Percentiles rank a stretch among this genome's conserved stretches.
Conservation (phyloP, 2,113 vertebrate species). For the Scomber japonicus region DNA sequence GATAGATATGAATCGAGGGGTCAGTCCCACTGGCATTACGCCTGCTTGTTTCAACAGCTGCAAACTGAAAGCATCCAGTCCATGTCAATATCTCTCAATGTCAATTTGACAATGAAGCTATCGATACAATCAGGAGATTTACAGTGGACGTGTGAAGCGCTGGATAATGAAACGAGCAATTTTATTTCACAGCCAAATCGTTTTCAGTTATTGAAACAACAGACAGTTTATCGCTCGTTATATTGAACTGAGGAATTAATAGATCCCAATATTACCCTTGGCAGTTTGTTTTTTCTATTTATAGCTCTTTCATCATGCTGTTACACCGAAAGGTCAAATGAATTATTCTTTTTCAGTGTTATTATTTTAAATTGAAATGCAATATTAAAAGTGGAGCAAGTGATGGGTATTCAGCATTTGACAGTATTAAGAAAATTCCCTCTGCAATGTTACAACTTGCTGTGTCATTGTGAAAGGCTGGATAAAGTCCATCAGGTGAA, state of each 20-base stretch:
- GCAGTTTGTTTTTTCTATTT: constrained; percentile 69
- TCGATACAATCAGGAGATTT: constrained; percentile 49
- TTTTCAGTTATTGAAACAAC: constrained; percentile 75
- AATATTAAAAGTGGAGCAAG: constrained; percentile 85
- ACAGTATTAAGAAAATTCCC: constrained; percentile 87
- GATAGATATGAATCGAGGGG: constrained; percentile 4
- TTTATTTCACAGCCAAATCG: constrained; percentile 49
- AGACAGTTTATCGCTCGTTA: constrained; percentile 46
- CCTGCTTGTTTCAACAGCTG: constrained; percentile 75
- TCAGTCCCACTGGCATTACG: not conserved
- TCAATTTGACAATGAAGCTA: constrained; percentile 22
- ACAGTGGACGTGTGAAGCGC: constrained; percentile 28
- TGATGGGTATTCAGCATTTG: constrained; percentile 82
- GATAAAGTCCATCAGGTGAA: constrained; percentile 85
- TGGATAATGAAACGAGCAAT: constrained; percentile 41
- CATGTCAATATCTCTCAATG: constrained; percentile 19
- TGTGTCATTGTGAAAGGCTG: constrained; percentile 85
- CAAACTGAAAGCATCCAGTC: constrained; percentile 54
- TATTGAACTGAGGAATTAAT: constrained; percentile 44
- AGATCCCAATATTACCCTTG: constrained; percentile 51
- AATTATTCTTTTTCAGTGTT: constrained; percentile 83
- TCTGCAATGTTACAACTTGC: constrained; percentile 85
- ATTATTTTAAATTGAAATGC: constrained; percentile 86
- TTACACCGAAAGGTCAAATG: constrained; percentile 85
- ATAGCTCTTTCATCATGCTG: constrained; percentile 78